A percentile compares a stretch with the other conserved stretches of the same genome.
Conservation (phyloP, 2,797 vertebrate genomes). For the Percopsis omiscomaycus region DNA sequence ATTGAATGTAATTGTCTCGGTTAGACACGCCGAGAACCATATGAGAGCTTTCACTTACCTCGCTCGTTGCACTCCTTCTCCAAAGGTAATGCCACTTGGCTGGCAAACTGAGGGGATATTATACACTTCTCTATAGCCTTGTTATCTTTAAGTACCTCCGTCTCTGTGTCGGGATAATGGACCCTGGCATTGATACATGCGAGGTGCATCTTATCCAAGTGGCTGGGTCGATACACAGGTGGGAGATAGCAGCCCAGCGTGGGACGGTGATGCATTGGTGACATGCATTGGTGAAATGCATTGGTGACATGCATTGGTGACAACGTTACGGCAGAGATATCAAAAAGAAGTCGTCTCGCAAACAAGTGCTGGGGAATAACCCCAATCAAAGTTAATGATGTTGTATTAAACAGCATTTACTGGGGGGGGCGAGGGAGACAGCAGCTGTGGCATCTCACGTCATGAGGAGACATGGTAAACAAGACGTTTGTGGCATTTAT, state of each 20-base stretch:
- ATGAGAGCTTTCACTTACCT: slow-evolving; percentile 44
- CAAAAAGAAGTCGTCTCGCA: slow-evolving; percentile 59
- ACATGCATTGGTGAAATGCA: slow-evolving; percentile 20
- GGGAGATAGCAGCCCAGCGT: slow-evolving; percentile 31
- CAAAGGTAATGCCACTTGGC: slow-evolving; percentile 44
- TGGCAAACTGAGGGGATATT: slow-evolving; percentile 41
- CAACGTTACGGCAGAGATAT: slow-evolving; percentile 55
- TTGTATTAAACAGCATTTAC: slow-evolving; percentile 63
- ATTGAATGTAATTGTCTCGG: slow-evolving; percentile 59
- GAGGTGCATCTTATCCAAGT: slow-evolving; percentile 53
- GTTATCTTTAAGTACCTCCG: slow-evolving; percentile 57
- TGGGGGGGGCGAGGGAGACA: slow-evolving; percentile 47
- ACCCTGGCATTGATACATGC: slow-evolving; percentile 45
- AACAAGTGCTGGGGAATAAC: slow-evolving; percentile 55
- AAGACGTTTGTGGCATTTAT: slow-evolving; percentile 54
- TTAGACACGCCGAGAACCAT: slow-evolving; percentile 49
- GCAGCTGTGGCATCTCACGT: slow-evolving; percentile 52
- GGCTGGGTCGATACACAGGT: slow-evolving; percentile 31
- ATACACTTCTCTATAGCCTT: slow-evolving; percentile 41
- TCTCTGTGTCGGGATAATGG: slow-evolving; percentile 63
- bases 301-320: slow-evolving; percentile 23
- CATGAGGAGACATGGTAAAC: slow-evolving; percentile 48
- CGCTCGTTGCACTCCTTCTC: slow-evolving; percentile 20
- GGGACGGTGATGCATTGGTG: slow-evolving; percentile 26
- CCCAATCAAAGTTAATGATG: slow-evolving; percentile 69